Base-by-base conservation (phyloP, 2,113 vertebrate genomes). In the Meleagris gallopavo region DNA sequence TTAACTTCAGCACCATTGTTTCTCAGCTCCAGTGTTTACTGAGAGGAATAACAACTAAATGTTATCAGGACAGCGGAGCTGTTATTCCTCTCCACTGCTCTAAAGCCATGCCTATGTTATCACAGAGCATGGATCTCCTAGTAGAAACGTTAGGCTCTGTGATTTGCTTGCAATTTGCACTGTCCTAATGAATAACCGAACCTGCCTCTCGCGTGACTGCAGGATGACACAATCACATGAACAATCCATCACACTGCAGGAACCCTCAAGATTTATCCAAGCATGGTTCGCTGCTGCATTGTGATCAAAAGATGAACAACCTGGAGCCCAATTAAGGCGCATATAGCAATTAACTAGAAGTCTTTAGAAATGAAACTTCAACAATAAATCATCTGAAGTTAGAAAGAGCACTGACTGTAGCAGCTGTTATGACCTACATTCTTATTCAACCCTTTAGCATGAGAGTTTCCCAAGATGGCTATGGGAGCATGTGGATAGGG, bases 311-410 rank as follows among this genome's bases (percentile, higher is more conserved):
- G 80, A 89, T 46, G 54, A 93, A 70, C 87, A 83, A 61, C 40
- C 40, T 1, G 6, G 72, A 89, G 40, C n/a, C 88, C 78, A 94
- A 82, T 94, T 96, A 96, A 94, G 90, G 75, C 45, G 40, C 36
- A 34, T 45, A 67, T 21, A 58, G 55, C 41, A 94, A 94, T 96
- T 96, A 89, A 95, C 58, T 83, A 67, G 52, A 94, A 93, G 75
- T 34, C 71, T 91, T 93, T 79, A 90, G 93, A 96, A 95, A 96
- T 82, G 85, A 86, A 94, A 90, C 89, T 95, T 97, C 71, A 94
- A 94, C 96, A 96, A 93, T 90, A 93, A 96, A 95, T 96, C 71
- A 93, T 73, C 70, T 86, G 74, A 84, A 87, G 58, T 81, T 79
- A 32, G 64, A 89, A 90, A 54, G 50, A 83, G 61, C 36, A 72